Conservation (phyloP, 2,888 invertebrate species). For the Erpobdella octoculata region DNA sequence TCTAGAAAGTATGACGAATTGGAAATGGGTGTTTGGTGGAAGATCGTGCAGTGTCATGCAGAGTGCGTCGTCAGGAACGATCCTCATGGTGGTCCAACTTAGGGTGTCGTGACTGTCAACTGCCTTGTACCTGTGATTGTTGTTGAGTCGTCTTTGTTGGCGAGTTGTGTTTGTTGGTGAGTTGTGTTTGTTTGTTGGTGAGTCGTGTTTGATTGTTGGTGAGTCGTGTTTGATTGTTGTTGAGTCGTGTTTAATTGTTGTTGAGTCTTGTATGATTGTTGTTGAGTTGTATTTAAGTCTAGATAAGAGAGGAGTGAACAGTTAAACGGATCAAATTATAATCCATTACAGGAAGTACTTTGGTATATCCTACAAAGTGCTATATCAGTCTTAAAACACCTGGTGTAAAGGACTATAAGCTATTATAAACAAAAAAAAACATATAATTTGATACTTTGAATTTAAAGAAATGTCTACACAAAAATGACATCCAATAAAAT, state of each 20-base stretch:
- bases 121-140: slow-evolving; percentile 7
- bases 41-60: slow-evolving; percentile 77
- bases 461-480: too few species aligned
- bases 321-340: too few species aligned
- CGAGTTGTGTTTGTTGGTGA: not conserved
- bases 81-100: slow-evolving; percentile 49
- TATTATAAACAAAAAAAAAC: too few species aligned
- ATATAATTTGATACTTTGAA: too few species aligned
- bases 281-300: too few species aligned
- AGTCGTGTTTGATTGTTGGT: not conserved
- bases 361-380: too few species aligned
- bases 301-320: too few species aligned
- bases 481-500: too few species aligned
- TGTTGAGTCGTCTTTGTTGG: not conserved
- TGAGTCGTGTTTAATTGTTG: not conserved
- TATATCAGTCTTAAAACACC: too few species aligned
- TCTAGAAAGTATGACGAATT: slow-evolving; percentile 86
- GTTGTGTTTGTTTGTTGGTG: not conserved
- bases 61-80: slow-evolving; percentile 75
- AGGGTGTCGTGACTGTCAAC: slow-evolving; percentile 24
- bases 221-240: not conserved
- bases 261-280: not conserved
- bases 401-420: too few species aligned
- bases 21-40: slow-evolving; percentile 81
- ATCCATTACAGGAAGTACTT: too few species aligned